These are phyloP conservation scores for Drosophila siamana DNA, from an alignment of 2,888 invertebrate species.

Conservation along the genomic window DNA sequence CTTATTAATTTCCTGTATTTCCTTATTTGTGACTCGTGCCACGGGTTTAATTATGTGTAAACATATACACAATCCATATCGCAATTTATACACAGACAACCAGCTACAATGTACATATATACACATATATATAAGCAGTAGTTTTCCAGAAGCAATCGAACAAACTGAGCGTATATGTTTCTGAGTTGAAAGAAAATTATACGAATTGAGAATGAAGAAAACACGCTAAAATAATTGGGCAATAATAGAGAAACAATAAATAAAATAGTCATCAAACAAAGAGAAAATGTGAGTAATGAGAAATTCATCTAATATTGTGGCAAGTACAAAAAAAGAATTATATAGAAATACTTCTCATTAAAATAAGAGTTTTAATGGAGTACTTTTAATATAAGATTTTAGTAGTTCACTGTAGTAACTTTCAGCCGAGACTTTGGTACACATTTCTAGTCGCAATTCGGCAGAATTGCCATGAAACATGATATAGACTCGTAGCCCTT, in stretches of 20 bases:
- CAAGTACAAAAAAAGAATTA: too few species aligned
- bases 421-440: neutral
- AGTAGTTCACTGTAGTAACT: neutral
- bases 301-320: too few species aligned
- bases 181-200: too few species aligned
- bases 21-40: conserved; percentile 58
- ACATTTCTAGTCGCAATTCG: neutral
- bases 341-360: too few species aligned
- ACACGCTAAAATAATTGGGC: too few species aligned
- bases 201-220: too few species aligned
- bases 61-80: conserved; percentile 33
- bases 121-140: neutral
- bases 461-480: neutral
- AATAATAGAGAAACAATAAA: too few species aligned
- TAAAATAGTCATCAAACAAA: too few species aligned
- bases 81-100: too few species aligned
- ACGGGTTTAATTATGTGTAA: conserved; percentile 59
- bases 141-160: neutral
- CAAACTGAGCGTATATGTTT: neutral
- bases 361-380: too few species aligned
- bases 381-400: too few species aligned
- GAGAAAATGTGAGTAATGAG: neutral
- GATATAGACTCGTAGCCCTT: neutral
- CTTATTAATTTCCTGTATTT: conserved; percentile 68
- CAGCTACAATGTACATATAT: too few species aligned